Evolutionary conservation across 2,888 invertebrate species (phyloP), one percentile per base, ranked within the genome.

Genomic region (Polydesmus complanatus): DNA sequence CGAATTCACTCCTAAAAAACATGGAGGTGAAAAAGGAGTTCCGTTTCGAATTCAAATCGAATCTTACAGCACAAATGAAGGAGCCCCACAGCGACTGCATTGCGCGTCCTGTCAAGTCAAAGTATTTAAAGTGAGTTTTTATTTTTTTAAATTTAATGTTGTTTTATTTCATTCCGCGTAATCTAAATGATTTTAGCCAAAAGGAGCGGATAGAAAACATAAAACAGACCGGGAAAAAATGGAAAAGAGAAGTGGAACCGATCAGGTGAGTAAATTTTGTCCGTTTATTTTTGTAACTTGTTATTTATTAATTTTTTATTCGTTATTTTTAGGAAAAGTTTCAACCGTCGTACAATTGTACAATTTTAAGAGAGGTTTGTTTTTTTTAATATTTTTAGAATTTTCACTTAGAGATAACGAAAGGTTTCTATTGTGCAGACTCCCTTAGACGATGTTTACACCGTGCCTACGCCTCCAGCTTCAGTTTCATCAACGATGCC

Each of bases 1-100:
- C 0, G 96, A 96, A 76, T 96, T 96, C 73, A 96, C 96, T 0
- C 90, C 93, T 0, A 95, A 94, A 74, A 95, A 95, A 71, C 95
- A 96, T 74, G 96, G 96, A 55, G 96, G 96, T 1, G 96, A 96
- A 75, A 96, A 96, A 72, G 96, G 96, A 0, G 95, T 96, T 0
- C 95, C 95, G 0, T 96, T 96, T 77, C 83, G 95, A 55, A 85
- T 95, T 65, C 93, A 94, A 76, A 87, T 96, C 66, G 95, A 95
- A 77, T 94, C 94, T 0, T 86, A 81, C 69, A 76, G 85, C 27
- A 22, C 19, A 51, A 77, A 76, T 22, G 79, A 81, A 62, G 70
- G 67, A 23, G 64, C 73, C 69, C 62, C 70, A 61, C 81, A 80
- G 64, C 79, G 89, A n/a, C 77, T 95, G 0, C 92, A 96, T 73